Percentiles rank a stretch among this genome's conserved stretches.
phyloP scores from a whole-genome alignment of 2,888 invertebrate species.

The Reticulitermes lucifugus region DNA sequence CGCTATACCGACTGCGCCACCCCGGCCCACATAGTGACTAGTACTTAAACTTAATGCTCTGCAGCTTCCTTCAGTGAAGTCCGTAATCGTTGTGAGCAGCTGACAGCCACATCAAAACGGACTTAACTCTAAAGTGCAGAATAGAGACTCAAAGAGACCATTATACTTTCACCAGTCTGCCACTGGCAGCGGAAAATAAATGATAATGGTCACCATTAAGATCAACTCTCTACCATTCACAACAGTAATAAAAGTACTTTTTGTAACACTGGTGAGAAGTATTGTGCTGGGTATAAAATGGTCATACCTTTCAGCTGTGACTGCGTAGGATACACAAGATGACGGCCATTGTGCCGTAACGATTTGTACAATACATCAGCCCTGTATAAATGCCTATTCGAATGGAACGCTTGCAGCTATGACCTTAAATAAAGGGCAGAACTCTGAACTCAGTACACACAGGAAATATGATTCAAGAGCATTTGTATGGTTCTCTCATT shows the following conservation, averaged over 20 bases:
- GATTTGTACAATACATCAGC: background rate
- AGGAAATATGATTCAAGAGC: no score
- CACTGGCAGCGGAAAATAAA: constrained; percentile 14
- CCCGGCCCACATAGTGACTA: no score
- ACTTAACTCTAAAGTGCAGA: background rate
- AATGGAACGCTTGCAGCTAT: background rate
- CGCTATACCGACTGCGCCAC: no score
- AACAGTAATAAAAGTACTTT: background rate
- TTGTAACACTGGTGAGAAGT: background rate
- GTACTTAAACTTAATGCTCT: no score
- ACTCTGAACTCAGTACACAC: no score
- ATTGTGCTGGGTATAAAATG: background rate
- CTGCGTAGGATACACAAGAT: background rate
- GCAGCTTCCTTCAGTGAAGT: background rate
- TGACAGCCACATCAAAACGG: background rate
- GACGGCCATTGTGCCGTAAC: background rate
- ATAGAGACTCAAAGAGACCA: background rate
- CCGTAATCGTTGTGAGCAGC: background rate
- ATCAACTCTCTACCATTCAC: background rate
- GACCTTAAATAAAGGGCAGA: background rate
- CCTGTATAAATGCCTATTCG: background rate
- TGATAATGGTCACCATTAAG: constrained; percentile 22
- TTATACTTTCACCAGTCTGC: background rate
- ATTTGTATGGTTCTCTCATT: no score
- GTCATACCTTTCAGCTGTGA: background rate